Conservation (phyloP, 2,797 vertebrate genomes). For the Anisognathus igniventris region DNA sequence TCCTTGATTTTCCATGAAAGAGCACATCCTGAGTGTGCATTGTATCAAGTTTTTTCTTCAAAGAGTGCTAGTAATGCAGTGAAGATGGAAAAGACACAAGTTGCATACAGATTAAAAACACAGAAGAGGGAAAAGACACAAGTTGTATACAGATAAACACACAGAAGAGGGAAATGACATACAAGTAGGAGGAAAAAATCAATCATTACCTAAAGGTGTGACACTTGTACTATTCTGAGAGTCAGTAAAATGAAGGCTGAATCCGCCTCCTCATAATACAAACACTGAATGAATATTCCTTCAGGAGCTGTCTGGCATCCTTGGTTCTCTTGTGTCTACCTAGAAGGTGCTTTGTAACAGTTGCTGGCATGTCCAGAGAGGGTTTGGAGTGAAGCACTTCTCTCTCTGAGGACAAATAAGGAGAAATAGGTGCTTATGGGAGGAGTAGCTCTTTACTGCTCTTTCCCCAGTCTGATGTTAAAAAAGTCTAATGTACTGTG, state of each 20-base stretch:
- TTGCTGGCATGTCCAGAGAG: background rate
- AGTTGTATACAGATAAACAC: background rate
- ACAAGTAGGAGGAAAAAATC: background rate
- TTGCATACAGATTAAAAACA: background rate
- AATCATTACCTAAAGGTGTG: background rate
- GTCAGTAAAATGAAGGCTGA: background rate
- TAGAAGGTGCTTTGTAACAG: background rate
- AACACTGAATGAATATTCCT: background rate
- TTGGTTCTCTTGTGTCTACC: background rate
- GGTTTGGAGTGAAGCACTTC: background rate
- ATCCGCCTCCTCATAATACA: background rate
- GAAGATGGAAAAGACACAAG: background rate
- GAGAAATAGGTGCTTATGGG: background rate
- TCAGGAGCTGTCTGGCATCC: background rate
- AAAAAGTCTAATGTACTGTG: background rate
- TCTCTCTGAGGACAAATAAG: background rate
- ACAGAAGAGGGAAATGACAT: background rate
- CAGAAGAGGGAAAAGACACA: background rate
- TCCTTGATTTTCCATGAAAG: background rate
- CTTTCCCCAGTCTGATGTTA: background rate
- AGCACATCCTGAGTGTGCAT: background rate
- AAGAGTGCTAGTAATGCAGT: background rate
- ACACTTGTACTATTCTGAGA: background rate
- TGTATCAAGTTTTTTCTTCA: background rate
- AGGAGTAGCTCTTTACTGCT: background rate